A percentile compares a stretch with the other conserved stretches of the same genome.
Evolutionary conservation across 2,113 vertebrate genomes (phyloP).

Genomic region (Cottus gobio): DNA sequence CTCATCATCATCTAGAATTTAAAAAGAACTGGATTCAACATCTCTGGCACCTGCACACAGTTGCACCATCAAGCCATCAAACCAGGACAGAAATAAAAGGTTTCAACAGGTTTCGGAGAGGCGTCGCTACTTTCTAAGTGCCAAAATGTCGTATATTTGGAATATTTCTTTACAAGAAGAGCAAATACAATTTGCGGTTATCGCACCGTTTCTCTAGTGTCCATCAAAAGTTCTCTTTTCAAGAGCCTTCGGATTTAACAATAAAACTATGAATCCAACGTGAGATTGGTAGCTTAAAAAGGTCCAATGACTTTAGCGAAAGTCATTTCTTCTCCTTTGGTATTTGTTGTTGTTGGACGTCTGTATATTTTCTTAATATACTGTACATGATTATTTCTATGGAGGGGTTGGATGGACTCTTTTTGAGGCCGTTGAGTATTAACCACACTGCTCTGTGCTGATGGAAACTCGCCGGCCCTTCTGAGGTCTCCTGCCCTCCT

Average conservation of each 20-base stretch:
- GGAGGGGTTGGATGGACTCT: constrained; percentile 71
- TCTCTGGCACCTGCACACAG: constrained; percentile 43
- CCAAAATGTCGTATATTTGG: constrained; percentile 53
- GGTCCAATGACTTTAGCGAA: constrained; percentile 60
- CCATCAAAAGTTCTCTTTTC: constrained; percentile 55
- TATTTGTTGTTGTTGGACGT: constrained; percentile 71
- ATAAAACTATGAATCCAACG: constrained; percentile 58
- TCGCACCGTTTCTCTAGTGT: constrained; percentile 28
- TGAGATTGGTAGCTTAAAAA: constrained; percentile 69
- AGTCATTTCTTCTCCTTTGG: constrained; percentile 76
- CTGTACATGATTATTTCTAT: constrained; percentile 66
- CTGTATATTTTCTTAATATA: constrained; percentile 61
- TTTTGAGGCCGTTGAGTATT: constrained; percentile 65
- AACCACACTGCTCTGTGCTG: constrained; percentile 71
- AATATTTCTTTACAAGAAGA: constrained; percentile 51
- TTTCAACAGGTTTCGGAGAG: constrained; percentile 35
- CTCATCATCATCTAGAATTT: constrained; percentile 1
- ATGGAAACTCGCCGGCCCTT: constrained; percentile 78
- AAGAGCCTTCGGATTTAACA: constrained; percentile 62
- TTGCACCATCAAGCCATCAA: constrained; percentile 27
- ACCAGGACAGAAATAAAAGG: constrained; percentile 24
- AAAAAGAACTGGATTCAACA: constrained; percentile 18
- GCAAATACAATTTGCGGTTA: constrained; percentile 30
- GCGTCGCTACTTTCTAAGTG: constrained; percentile 47
- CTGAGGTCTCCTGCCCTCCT: constrained; percentile 76